Evolutionary conservation across 2,113 vertebrate genomes (phyloP).

Genomic region (Festucalex cinctus): DNA sequence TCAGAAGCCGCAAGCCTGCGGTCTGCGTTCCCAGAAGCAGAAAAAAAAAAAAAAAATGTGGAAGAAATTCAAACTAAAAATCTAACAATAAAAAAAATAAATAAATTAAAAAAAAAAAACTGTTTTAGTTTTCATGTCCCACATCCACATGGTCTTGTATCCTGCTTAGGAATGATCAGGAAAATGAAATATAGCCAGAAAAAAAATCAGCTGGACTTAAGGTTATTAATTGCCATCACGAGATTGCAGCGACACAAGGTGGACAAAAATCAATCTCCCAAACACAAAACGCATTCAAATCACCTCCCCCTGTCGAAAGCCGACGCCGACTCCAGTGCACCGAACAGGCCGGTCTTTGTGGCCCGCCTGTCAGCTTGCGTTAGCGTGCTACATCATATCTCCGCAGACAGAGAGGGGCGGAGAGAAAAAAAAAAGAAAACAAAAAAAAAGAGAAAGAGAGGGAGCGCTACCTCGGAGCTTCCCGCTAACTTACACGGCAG

Average conservation of each 20-base stretch:
- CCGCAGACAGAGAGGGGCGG: constrained; percentile 43
- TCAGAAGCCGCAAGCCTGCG: constrained; percentile 53
- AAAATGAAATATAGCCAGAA: constrained; percentile 27
- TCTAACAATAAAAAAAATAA: constrained; percentile 1
- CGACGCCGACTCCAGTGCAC: constrained; percentile 38
- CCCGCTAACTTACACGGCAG: constrained; percentile 64
- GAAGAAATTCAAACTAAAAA: constrained; percentile 13
- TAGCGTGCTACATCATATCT: constrained; percentile 70
- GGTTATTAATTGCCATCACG: constrained; percentile 33
- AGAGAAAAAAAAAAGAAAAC: no score
- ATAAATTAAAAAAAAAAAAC: no score
- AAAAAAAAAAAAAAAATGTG: constrained; percentile 38
- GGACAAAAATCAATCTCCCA: not conserved
- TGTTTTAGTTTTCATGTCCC: constrained; percentile 27
- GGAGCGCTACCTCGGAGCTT: constrained; percentile 28
- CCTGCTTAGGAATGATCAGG: constrained; percentile 13
- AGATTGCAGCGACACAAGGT: constrained; percentile 24
- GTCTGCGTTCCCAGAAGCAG: constrained; percentile 56
- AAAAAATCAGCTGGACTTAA: constrained; percentile 20
- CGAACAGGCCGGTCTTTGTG: constrained; percentile 70
- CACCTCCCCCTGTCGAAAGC: constrained; percentile 35
- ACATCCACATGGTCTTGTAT: not conserved
- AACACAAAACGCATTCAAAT: constrained; percentile 54
- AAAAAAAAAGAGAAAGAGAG: constrained; percentile 17
- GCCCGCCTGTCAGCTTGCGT: constrained; percentile 76